Evolutionary conservation across 2,888 invertebrate genomes (phyloP), one percentile per base, ranked within the genome.

Genomic region (Diarsia mendica): DNA sequence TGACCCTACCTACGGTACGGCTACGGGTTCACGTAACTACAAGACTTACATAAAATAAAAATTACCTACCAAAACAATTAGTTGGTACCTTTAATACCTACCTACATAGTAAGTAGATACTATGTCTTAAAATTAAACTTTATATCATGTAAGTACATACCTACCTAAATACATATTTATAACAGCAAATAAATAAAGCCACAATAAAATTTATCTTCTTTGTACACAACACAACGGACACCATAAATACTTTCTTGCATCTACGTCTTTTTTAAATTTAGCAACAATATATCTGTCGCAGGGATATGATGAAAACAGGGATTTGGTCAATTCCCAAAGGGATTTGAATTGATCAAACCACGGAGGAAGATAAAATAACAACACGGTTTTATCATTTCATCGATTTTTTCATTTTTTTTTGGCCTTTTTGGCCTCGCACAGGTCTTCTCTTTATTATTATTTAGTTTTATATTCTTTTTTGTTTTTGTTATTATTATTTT

Each of bases 231-330:
- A 33, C 33, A 18, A 60, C 10, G 18, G 11, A n/a, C 61, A 39
- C 39, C 11, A 4, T 39, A 60, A 4, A n/a, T 39, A 6, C 61
- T 39, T 61, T 13, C 61, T 39, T 11, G 39, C 20, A n/a, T 39
- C n/a, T 61, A 61, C 20, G 13, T 44, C 44, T 63, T 63, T 63
- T 63, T 63, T 10, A 55, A 23, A 23, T 60, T 60, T 18, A 60
- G 33, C 23, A 65, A 61, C 28, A 53, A 39, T 48, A 13, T 66
- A 53, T n/a, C n/a, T n/a, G n/a, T n/a, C n/a, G n/a, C n/a, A n/a
- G n/a, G n/a, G n/a, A n/a, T n/a, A n/a, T n/a, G n/a, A n/a, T n/a
- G n/a, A n/a, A n/a, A n/a, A n/a, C n/a, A n/a, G n/a, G n/a, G n/a
- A n/a, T n/a, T n/a, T n/a, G n/a, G n/a, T n/a, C n/a, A n/a, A n/a